Evolutionary conservation across 2,113 vertebrate species (phyloP), one percentile per base, ranked within the genome.

Genomic region (Narcine bancroftii): DNA sequence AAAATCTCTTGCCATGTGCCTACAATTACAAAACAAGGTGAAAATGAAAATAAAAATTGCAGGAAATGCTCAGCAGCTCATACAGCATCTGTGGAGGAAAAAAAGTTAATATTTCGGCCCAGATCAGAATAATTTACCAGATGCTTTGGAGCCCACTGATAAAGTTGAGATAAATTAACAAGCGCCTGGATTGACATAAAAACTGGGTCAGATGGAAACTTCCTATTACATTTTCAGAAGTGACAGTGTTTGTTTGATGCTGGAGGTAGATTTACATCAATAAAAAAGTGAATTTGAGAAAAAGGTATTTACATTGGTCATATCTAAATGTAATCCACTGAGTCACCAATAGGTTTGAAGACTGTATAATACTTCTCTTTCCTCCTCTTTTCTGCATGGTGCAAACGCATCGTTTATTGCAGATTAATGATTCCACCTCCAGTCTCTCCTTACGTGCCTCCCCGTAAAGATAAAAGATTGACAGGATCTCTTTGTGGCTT

Each of bases 321-420:
- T 53, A 92, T 73, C 92, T 92, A 73, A 42, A 92, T 83, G n/a
- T 92, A 92, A 72, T 92, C 92, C 53, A 92, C 92, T 11, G 36
- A 45, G 36, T 63, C 15, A 17, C 73, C 50, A n/a, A 92, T 39
- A 63, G 92, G 73, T 66, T 83, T 92, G 92, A 92, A 92, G 73
- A 73, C 92, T 33, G 92, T 92, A 92, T 73, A 92, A 56, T 42
- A n/a, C 92, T 72, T 92, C 92, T 83, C 33, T 92, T 92, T 63
- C 92, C 92, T 63, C 92, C 92, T 29, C n/a, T 53, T 65, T 92
- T 60, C 73, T 92, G 92, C 92, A 92, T 92, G 50, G 79, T 45
- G 45, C 92, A 92, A 42, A 92, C 73, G 42, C 73, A 92, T 45
- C 73, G 92, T 19, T 76, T 83, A 50, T 47, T 63, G n/a, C 33